A percentile compares a stretch with the other conserved stretches of the same genome.
Conservation (phyloP, 2,113 vertebrate species). For the Hippoglossus stenolepis region DNA sequence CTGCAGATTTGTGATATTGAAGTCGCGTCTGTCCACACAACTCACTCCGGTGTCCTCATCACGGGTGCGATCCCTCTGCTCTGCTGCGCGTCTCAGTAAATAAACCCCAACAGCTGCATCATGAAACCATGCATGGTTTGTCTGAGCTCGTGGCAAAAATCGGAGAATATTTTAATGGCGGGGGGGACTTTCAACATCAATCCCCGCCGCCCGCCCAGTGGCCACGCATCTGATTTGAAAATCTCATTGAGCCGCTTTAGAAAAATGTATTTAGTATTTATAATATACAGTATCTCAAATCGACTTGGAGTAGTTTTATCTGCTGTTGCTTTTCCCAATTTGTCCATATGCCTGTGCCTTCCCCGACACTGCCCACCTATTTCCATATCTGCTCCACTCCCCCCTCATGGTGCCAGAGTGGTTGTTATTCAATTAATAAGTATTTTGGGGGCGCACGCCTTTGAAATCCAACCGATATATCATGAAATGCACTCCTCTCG, state of each 20-base stretch:
- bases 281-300: not conserved
- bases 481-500: not conserved
- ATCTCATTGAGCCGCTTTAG: constrained; percentile 33
- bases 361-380: not conserved
- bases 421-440: constrained; percentile 17
- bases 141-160: constrained; percentile 37
- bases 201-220: not conserved
- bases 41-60: constrained; percentile 13
- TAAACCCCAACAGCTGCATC: constrained; percentile 17
- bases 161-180: constrained; percentile 35
- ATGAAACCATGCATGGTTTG: constrained; percentile 46
- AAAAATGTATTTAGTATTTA: constrained; percentile 2
- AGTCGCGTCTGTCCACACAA: not conserved
- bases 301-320: not conserved
- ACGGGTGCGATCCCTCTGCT: constrained; percentile 6
- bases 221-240: constrained; percentile 4
- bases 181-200: constrained; percentile 23
- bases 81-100: constrained; percentile 10
- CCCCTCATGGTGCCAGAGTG: not conserved
- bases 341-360: not conserved
- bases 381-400: constrained; percentile 2
- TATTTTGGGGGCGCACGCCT: constrained; percentile 16
- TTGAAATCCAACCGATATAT: constrained; percentile 32
- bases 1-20: not conserved
- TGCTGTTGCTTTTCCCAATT: not conserved